Evolutionary conservation across 2,797 vertebrate species (phyloP).

Genomic region (Artibeus lituratus): DNA sequence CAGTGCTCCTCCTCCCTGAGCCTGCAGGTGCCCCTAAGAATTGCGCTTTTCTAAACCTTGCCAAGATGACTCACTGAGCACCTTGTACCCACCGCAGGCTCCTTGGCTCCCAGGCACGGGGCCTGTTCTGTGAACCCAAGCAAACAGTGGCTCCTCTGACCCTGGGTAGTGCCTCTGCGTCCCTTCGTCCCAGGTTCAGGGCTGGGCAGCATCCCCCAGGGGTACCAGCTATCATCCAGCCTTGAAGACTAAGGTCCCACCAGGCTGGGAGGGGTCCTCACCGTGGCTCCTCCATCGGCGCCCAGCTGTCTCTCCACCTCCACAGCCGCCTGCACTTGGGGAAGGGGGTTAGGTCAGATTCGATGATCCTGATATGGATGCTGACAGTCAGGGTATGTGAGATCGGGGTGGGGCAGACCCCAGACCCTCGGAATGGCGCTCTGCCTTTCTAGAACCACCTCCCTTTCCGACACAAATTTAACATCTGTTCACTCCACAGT

Average conservation of each 20-base stretch:
- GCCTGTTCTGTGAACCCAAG: not conserved
- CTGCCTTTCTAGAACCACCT: not conserved
- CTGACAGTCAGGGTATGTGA: not conserved
- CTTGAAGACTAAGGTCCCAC: not conserved
- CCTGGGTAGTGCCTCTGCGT: not conserved
- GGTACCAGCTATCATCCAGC: not conserved
- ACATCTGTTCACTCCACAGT: not conserved
- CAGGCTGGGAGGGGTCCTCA: fast-evolving
- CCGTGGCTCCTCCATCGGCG: fast-evolving
- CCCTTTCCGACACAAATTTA: not conserved
- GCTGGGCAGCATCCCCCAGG: no score
- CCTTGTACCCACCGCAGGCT: not conserved
- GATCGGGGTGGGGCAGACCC: not conserved
- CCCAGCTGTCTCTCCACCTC: not conserved
- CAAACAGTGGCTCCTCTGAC: not conserved
- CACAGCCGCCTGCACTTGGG: fast-evolving
- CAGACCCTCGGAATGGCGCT: not conserved
- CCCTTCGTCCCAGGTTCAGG: not conserved
- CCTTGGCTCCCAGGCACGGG: fast-evolving
- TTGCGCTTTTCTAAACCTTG: not conserved
- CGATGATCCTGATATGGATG: not conserved
- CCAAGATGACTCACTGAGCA: not conserved
- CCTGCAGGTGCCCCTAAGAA: not conserved
- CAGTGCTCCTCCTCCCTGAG: fast-evolving
- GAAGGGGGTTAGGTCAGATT: not conserved